These are phyloP conservation scores for Choloepus didactylus DNA, from an alignment of 2,797 vertebrate species.

Conservation along the genomic window DNA sequence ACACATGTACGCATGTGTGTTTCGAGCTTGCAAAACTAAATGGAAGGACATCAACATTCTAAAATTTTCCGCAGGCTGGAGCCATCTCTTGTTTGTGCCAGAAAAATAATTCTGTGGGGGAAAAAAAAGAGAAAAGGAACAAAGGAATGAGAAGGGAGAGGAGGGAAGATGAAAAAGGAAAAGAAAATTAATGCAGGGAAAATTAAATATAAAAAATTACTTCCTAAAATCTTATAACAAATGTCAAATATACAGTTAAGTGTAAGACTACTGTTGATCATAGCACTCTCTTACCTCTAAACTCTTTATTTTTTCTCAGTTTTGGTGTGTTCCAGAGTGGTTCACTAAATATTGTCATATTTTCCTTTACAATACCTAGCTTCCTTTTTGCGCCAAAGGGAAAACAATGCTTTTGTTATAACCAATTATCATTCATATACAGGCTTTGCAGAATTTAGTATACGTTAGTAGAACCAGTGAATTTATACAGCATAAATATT, in stretches of 20 bases:
- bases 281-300: background rate
- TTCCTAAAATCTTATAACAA: background rate
- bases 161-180: background rate
- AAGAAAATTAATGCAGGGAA: background rate
- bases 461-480: constrained; percentile 61
- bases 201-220: background rate
- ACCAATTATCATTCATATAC: constrained; percentile 71
- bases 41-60: background rate
- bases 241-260: background rate
- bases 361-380: background rate
- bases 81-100: background rate
- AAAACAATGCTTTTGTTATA: constrained; percentile 64
- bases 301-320: background rate
- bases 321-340: background rate
- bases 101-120: background rate
- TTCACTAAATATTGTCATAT: background rate
- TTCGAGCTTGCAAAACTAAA: background rate
- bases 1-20: fast-evolving
- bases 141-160: background rate
- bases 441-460: constrained; percentile 66
- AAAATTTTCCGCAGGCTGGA: background rate
- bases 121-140: background rate
- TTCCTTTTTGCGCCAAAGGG: constrained; percentile 33
- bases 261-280: background rate
- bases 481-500: constrained; percentile 69